Percentiles rank a stretch among this genome's conserved stretches.
phyloP scores from a whole-genome alignment of 1,140 invertebrate species.

The Sinonovacula constricta region DNA sequence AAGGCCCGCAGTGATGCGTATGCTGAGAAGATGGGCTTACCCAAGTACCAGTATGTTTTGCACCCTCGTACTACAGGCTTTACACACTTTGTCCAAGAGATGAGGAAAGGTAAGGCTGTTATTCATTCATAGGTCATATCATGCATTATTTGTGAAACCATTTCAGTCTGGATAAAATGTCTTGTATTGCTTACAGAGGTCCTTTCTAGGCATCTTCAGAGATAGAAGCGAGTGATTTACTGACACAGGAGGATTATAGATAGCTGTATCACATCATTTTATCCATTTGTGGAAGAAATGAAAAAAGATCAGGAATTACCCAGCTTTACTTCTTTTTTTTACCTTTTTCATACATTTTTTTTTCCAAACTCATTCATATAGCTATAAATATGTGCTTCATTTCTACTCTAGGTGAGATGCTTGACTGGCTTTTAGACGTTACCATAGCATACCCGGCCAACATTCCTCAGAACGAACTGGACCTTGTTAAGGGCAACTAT shows the following conservation, averaged over 20 bases:
- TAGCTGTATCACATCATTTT: too few species aligned
- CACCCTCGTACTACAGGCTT: constrained; percentile 94
- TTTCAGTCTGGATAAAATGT: too few species aligned
- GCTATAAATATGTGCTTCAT: constrained; percentile 13
- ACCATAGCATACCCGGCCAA: constrained; percentile 71
- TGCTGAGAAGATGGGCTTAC: constrained; percentile 85
- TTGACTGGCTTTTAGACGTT: constrained; percentile 71
- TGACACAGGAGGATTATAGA: too few species aligned
- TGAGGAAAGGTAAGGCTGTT: constrained; percentile 83
- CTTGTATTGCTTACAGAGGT: too few species aligned
- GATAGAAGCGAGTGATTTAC: too few species aligned
- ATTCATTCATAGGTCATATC: too few species aligned
- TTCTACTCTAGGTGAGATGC: constrained; percentile 62
- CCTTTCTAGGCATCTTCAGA: too few species aligned
- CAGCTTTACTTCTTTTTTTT: constrained; percentile 7
- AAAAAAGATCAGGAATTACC: background rate
- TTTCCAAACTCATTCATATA: background rate
- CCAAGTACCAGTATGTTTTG: constrained; percentile 86
- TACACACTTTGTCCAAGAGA: constrained; percentile 83
- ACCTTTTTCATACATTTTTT: too few species aligned
- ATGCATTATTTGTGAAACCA: too few species aligned
- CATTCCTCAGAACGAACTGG: constrained; percentile 69
- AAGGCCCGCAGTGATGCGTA: constrained; percentile 86
- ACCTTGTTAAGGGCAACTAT: constrained; percentile 66
- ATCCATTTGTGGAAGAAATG: background rate